A percentile compares a stretch with the other conserved stretches of the same genome.
phyloP scores from a whole-genome alignment of 1,140 invertebrate genomes.

The Caenorhabditis latens region DNA sequence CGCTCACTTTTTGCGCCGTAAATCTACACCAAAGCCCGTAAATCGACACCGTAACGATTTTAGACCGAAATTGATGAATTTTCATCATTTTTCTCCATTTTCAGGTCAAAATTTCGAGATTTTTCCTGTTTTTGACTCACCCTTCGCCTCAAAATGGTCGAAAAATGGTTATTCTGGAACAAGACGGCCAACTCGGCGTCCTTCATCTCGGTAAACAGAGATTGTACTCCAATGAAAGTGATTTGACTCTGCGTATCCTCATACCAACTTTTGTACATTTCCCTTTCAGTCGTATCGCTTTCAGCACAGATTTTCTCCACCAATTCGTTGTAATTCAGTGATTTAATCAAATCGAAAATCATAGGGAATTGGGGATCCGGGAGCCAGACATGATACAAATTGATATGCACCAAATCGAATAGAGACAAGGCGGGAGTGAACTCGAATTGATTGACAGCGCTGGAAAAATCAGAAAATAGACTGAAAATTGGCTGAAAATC shows the following conservation, averaged over 20 bases:
- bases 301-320: background rate
- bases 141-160: slow-evolving; percentile 30
- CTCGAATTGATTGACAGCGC: background rate
- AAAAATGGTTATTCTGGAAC: slow-evolving; percentile 45
- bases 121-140: background rate
- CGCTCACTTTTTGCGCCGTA: background rate
- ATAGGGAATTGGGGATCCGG: slow-evolving; percentile 4
- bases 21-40: background rate
- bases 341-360: background rate
- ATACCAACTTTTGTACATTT: background rate
- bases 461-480: background rate
- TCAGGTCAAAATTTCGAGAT: background rate
- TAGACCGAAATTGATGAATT: background rate
- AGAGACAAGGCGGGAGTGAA: background rate
- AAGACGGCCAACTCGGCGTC: slow-evolving; percentile 36
- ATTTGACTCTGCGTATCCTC: background rate
- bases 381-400: slow-evolving; percentile 39
- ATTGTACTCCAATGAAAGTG: slow-evolving; percentile 14
- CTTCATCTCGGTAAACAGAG: slow-evolving; percentile 2
- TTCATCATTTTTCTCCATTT: background rate
- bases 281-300: background rate
- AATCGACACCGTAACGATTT: background rate
- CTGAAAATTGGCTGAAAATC: background rate
- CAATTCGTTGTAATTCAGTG: slow-evolving; percentile 31
- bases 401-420: slow-evolving; percentile 2